Evolutionary conservation across 2,888 invertebrate genomes (phyloP).

Genomic region (Hypolimnas misippus): DNA sequence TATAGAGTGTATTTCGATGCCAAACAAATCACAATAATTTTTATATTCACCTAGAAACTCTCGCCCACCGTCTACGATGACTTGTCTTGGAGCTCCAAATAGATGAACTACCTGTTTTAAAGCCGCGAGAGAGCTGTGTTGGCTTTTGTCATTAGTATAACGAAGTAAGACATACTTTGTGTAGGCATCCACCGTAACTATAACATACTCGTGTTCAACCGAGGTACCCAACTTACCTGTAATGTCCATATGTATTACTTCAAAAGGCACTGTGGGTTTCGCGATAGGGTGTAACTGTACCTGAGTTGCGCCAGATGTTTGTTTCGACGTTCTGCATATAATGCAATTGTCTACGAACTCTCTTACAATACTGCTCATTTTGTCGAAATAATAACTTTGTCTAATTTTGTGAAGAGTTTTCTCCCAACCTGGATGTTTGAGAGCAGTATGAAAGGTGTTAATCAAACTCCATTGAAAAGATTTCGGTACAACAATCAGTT

Average conservation of each 20-base stretch:
- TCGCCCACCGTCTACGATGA: constrained; percentile 43
- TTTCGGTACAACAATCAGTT: constrained; percentile 28
- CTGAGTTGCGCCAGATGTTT: constrained; percentile 46
- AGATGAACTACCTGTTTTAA: constrained; percentile 31
- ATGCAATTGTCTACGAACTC: constrained; percentile 43
- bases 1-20: constrained; percentile 38
- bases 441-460: constrained; percentile 39
- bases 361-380: constrained; percentile 39
- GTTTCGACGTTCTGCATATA: constrained; percentile 45
- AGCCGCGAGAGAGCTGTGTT: constrained; percentile 31
- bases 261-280: constrained; percentile 42
- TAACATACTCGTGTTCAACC: constrained; percentile 26
- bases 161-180: constrained; percentile 24
- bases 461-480: constrained; percentile 35
- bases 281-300: constrained; percentile 43
- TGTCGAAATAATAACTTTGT: constrained; percentile 28
- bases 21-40: constrained; percentile 37
- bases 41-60: constrained; percentile 40
- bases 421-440: constrained; percentile 46
- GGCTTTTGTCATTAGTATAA: constrained; percentile 37
- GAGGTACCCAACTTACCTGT: constrained; percentile 42
- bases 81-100: constrained; percentile 40
- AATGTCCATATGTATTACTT: constrained; percentile 46
- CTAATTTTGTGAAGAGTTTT: constrained; percentile 23
- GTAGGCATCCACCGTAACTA: constrained; percentile 34